Base-by-base conservation (phyloP, 1,140 invertebrate genomes). In the Drosophila truncata region DNA sequence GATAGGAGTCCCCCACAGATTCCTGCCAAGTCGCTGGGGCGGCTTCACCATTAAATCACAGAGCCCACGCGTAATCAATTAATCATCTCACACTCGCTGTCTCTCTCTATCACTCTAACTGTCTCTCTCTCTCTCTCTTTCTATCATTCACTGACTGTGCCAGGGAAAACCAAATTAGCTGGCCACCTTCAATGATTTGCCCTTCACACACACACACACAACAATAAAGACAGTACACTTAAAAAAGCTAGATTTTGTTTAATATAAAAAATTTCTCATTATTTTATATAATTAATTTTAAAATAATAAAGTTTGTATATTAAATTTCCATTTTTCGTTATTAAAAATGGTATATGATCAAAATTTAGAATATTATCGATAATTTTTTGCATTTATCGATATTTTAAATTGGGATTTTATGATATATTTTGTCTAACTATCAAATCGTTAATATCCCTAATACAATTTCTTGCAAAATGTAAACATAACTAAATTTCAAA, bases 51-150 rank as follows among this genome's bases (percentile, higher is more conserved):
- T 70, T 58, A 52, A 55, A 55, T 44, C 44, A 41, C 50, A 41
- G 54, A 54, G 41, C 71, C 71, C 78, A 82, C 60, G 78, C 70
- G 80, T 66, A 82, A 66, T 72, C 80, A 82, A 82, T 82, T 73
- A 82, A 82, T 82, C 78, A 82, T 72, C 60, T 72, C 73, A 10
- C 41, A 37, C 60, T 39, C 2, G 18, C 42, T 14, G 20, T 57
- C 54, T 35, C 33, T 35, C n/a, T 16, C 20, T 20, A 2, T 4
- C 4, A 8, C 31, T 2, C 29, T 31, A 8, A 13, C 37, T 33
- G 1, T 33, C 14, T 10, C 18, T 44, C 33, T n/a, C 42, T 27
- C 37, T 25, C 3, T 33, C 29, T 4, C 23, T 16, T 14, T 18
- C 41, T 11, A 27, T 35, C 29, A n/a, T 37, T 33, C 27, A 33